Evolutionary conservation across 1,140 invertebrate species (phyloP).

Genomic region (Anastrepha obliqua): DNA sequence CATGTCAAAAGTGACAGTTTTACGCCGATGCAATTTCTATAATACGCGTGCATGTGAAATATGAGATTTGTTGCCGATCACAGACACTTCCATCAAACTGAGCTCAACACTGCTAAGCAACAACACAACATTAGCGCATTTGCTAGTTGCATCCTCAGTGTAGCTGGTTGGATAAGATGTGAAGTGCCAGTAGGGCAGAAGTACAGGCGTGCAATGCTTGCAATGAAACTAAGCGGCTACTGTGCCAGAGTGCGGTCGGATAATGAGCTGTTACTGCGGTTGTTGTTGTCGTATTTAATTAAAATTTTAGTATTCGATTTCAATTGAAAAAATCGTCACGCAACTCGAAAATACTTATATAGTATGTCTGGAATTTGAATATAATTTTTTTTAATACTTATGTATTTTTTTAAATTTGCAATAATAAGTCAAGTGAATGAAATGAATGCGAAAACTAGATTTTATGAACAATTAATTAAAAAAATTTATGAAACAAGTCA

Average conservation of each 20-base stretch:
- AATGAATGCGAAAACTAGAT: too few species aligned
- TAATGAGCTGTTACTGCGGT: not conserved
- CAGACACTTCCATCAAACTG: not conserved
- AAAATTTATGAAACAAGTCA: not conserved
- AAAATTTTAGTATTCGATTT: slow-evolving; percentile 35
- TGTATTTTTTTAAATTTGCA: too few species aligned
- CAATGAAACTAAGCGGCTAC: slow-evolving; percentile 8
- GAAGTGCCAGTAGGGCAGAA: not conserved
- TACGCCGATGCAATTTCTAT: too few species aligned
- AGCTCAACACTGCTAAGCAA: not conserved
- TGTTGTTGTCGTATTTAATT: slow-evolving; percentile 35
- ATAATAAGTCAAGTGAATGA: too few species aligned
- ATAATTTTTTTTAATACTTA: too few species aligned
- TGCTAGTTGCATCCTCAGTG: not conserved
- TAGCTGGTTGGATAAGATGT: not conserved
- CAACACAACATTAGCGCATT: not conserved
- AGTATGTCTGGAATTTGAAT: too few species aligned
- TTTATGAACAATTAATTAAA: not conserved
- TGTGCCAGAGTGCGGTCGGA: not conserved
- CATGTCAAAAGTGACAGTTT: too few species aligned
- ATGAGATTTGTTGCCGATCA: too few species aligned
- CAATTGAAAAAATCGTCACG: not conserved
- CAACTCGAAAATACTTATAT: not conserved
- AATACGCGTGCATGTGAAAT: too few species aligned
- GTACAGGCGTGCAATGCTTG: not conserved